Conservation (phyloP, 2,113 vertebrate species). For the Ardeotis arabs region DNA sequence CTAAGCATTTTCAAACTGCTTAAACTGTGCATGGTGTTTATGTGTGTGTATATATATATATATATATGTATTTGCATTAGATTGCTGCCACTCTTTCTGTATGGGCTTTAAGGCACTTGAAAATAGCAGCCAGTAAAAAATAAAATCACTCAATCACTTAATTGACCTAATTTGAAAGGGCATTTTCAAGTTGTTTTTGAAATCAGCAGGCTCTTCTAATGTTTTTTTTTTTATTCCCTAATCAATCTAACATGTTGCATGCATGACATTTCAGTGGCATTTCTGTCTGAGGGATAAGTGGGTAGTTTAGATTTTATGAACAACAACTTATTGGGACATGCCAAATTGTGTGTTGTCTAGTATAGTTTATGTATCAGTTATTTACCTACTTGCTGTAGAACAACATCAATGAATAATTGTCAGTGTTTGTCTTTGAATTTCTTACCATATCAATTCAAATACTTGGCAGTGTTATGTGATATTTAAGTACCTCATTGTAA, state of each 20-base stretch:
- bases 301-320: not conserved
- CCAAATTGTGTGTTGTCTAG: not conserved
- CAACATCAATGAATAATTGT: not conserved
- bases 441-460: not conserved
- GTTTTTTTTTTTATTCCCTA: not conserved
- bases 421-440: not conserved
- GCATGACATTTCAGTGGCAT: conserved; percentile 44
- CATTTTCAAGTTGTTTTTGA: not conserved
- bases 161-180: not conserved
- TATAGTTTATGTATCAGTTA: not conserved
- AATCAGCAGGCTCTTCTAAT: not conserved
- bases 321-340: not conserved
- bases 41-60: too few relatives aligned
- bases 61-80: not conserved
- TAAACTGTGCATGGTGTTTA: not conserved
- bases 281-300: not conserved
- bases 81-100: not conserved
- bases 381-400: not conserved
- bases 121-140: not conserved
- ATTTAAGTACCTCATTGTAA: not conserved
- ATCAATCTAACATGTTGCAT: not conserved
- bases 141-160: not conserved
- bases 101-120: not conserved
- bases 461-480: not conserved
- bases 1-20: not conserved